phyloP scores from a whole-genome alignment of 2,113 vertebrate species.

The Alectura lathami region DNA sequence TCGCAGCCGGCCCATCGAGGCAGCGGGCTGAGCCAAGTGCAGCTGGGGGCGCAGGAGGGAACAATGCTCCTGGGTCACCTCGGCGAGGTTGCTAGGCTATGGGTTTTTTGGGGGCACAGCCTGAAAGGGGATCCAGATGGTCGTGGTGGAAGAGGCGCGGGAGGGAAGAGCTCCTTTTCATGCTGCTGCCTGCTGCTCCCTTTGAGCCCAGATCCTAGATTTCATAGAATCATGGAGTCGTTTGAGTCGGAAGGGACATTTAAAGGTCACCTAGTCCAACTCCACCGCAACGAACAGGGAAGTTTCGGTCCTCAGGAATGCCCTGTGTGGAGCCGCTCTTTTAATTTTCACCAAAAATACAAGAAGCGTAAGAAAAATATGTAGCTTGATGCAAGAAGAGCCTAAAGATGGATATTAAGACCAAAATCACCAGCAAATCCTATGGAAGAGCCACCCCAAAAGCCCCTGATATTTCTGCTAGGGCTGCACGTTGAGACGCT shows the following conservation, averaged over 20 bases:
- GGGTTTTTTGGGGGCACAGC: neutral
- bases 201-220: neutral
- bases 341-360: neutral
- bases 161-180: slow-evolving; percentile 55
- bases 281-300: too few species aligned
- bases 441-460: fast-evolving
- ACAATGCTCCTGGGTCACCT: neutral
- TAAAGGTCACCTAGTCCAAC: too few species aligned
- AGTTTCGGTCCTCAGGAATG: neutral
- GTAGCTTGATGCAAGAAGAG: neutral
- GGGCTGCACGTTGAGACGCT: neutral
- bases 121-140: slow-evolving; percentile 61
- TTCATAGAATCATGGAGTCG: too few species aligned
- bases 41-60: neutral
- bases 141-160: slow-evolving; percentile 37
- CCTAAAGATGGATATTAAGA: neutral
- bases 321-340: fast-evolving
- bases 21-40: neutral
- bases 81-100: slow-evolving; percentile 58
- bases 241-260: too few species aligned
- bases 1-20: neutral
- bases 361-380: neutral
- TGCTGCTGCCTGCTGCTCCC: slow-evolving; percentile 16
- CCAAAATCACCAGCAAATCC: neutral
- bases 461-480: neutral